Conservation (phyloP, 1,140 invertebrate genomes). For the Melanaphis sacchari region DNA sequence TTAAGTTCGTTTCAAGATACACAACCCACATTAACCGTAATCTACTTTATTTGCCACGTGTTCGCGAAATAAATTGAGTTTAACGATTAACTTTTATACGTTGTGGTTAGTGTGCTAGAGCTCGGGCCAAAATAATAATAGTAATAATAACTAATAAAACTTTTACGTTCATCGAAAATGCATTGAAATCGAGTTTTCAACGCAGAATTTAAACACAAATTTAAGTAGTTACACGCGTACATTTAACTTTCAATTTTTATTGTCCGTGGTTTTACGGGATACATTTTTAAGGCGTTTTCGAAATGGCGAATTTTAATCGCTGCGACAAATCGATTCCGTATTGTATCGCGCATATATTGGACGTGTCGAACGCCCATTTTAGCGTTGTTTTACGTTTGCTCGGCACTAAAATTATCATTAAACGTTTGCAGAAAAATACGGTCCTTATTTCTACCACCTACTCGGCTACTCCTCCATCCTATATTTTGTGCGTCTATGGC, state of each 20-base stretch:
- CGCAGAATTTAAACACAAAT: slow-evolving; percentile 2
- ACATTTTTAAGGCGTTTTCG: neutral
- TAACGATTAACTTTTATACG: slow-evolving; percentile 13
- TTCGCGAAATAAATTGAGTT: slow-evolving; percentile 18
- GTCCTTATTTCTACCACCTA: neutral
- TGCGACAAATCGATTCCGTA: slow-evolving; percentile 1
- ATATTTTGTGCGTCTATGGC: neutral
- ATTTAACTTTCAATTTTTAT: neutral
- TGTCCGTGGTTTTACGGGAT: neutral
- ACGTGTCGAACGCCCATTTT: neutral
- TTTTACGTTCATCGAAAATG: slow-evolving; percentile 14
- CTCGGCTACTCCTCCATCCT: neutral
- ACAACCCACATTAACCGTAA: neutral
- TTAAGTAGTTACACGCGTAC: neutral
- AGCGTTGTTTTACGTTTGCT: neutral
- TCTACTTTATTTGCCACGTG: neutral
- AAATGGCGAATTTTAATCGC: neutral
- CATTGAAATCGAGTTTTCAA: neutral
- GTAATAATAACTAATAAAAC: slow-evolving; percentile 18
- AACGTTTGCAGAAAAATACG: neutral
- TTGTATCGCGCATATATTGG: neutral
- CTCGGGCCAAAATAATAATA: neutral
- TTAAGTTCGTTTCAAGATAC: neutral
- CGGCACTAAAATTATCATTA: slow-evolving; percentile 13
- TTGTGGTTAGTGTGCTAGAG: neutral